Base-by-base conservation (phyloP, 2,888 invertebrate genomes). In the Lepidocyrtinus sp. region DNA sequence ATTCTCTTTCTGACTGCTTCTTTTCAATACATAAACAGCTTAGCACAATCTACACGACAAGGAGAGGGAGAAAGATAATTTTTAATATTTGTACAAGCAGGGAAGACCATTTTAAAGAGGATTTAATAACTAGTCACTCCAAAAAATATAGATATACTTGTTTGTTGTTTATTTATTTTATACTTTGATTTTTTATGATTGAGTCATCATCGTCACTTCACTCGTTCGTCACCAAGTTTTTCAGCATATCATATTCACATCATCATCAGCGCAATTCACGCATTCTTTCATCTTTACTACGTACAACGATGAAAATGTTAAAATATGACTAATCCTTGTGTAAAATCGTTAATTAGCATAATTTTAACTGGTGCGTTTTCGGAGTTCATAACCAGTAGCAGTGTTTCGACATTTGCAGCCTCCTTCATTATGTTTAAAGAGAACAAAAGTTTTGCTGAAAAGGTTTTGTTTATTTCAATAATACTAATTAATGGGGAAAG, bases 81-180 rank as follows among this genome's bases (percentile, higher is more conserved):
- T 55, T 55, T 55, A 55, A 55, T 55, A 55, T 36, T 36, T 36
- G 12, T 55, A 55, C 55, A n/a, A 55, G n/a, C 55, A 55, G 19
- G 69, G 27, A 69, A 69, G 69, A 55, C 55, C 69, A 69, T 69
- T 69, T 69, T 55, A 55, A 55, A 55, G 55, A 69, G 55, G 69
- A 69, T 55, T 69, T 25, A 68, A 26, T 65, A 36, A 69, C 69
- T 69, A 69, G 69, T 69, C 69, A 69, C 55, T 55, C 55, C 55
- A 55, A 55, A 55, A 55, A n/a, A 55, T 55, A 55, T 55, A 55
- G 55, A 55, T 55, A 36, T 36, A 36, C 36, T 36, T 36, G 36
- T 36, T 36, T 36, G 36, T 36, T 36, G 36, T 36, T 36, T 36
- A 36, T 36, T 36, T 36, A 36, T 36, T 36, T 36, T 36, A 12